Evolutionary conservation across 2,797 vertebrate species (phyloP), one percentile per base, ranked within the genome.

Genomic region (Pempheris klunzingeri): DNA sequence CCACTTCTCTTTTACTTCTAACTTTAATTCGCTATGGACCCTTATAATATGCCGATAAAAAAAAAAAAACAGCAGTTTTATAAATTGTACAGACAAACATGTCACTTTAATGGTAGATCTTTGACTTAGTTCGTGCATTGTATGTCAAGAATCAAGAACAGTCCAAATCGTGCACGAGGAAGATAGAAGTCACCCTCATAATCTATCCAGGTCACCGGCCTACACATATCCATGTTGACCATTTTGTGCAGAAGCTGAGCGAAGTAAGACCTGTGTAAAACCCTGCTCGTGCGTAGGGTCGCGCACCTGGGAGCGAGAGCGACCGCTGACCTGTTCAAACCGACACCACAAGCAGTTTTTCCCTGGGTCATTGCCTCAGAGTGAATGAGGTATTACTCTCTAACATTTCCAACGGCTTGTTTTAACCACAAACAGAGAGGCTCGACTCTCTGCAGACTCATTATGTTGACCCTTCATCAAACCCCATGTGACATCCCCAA

Each of bases 401-500:
- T 59, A 41, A 74, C 58, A 28, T 82, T 71, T 68, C 39, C 38
- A 74, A 14, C 70, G 71, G 53, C 68, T 65, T 34, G 74, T 82
- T 89, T 83, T 32, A 53, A 79, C 76, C 72, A 72, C 76, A 78
- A 84, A 85, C 76, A 70, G 12, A 30, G 26, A 58, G 41, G 71
- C 59, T 17, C 7, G 17, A 67, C 44, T 79, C 44, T 74, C 55
- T 64, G 62, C 49, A 63, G 70, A 68, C 78, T 63, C 57, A 78
- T 67, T 28, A 69, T 82, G 66, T 68, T 81, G 77, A 81, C 74
- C 75, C 71, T 70, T 70, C 76, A 67, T 85, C 69, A 69, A 60
- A 30, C 49, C n/a, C 44, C 68, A 72, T 78, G 47, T 74, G 71
- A 82, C 72, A 77, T 18, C 28, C 32, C 22, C 62, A 68, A 72